phyloP scores from a whole-genome alignment of 2,888 invertebrate species.

The Lamproptera curius region DNA sequence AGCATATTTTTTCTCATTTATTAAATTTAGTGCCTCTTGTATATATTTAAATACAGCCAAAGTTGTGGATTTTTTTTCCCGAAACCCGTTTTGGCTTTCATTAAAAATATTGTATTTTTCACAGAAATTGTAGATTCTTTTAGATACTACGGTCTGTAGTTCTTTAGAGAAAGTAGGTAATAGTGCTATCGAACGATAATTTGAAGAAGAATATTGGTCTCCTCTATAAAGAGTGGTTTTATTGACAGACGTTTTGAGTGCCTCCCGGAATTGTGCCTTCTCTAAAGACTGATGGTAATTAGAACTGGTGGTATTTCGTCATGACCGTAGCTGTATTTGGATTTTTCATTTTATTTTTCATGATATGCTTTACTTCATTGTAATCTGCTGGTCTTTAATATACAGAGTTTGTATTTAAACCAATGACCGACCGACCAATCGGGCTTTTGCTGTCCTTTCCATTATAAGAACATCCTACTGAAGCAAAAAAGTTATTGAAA shows the following conservation, averaged over 20 bases:
- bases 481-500: no score
- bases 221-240: conserved; percentile 18
- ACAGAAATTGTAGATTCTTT: conserved; percentile 18
- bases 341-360: no score
- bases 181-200: conserved; percentile 23
- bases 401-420: no score
- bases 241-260: not conserved
- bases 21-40: not conserved
- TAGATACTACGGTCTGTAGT: conserved; percentile 22
- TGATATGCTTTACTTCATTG: no score
- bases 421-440: no score
- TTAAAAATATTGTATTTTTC: conserved; percentile 23
- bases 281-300: not conserved
- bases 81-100: conserved; percentile 22
- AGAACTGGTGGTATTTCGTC: not conserved
- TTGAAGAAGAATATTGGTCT: conserved; percentile 5
- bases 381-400: no score
- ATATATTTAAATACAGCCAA: conserved; percentile 16
- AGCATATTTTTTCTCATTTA: conserved; percentile 9
- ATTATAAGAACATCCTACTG: no score
- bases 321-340: no score
- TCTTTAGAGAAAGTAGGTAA: conserved; percentile 21
- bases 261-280: not conserved
- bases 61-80: conserved; percentile 19
- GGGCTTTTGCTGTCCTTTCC: no score